Evolutionary conservation across 2,797 vertebrate species (phyloP).

Genomic region (Siniperca obscura): DNA sequence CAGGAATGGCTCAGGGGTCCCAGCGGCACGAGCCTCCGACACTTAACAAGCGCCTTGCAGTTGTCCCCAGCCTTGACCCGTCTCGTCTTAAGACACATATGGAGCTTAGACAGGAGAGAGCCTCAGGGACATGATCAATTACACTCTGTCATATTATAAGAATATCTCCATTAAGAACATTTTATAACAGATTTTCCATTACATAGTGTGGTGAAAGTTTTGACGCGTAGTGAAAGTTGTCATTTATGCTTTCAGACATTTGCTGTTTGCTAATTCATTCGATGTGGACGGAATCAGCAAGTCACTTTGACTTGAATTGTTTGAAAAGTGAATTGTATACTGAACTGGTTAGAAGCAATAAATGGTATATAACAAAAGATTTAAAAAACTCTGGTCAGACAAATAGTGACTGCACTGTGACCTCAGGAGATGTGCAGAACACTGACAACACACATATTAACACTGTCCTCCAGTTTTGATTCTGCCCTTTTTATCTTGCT

Average conservation of each 20-base stretch:
- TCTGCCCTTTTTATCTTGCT: conserved; percentile 43
- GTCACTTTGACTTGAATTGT: conserved; percentile 4
- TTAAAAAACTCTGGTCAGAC: not conserved
- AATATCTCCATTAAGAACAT: conserved; percentile 60
- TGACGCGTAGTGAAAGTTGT: not conserved
- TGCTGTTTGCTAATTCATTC: not conserved
- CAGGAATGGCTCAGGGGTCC: conserved; percentile 81
- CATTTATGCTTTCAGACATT: not conserved
- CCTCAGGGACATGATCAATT: conserved; percentile 77
- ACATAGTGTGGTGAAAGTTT: conserved; percentile 10
- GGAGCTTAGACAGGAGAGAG: conserved; percentile 61
- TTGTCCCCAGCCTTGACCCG: conserved; percentile 83
- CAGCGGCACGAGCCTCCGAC: conserved; percentile 84
- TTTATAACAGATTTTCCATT: conserved; percentile 61
- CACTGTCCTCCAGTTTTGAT: conserved; percentile 30
- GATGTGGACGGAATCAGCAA: not conserved
- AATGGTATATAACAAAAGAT: not conserved
- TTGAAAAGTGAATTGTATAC: not conserved
- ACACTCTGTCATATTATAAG: conserved; percentile 67
- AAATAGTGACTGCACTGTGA: not conserved
- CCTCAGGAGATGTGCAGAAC: conserved; percentile 17
- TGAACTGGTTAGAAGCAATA: not conserved
- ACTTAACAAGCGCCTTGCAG: conserved; percentile 86
- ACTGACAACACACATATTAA: conserved; percentile 36
- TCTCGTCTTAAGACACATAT: conserved; percentile 78